These are phyloP conservation scores for Plebejus argus DNA, from an alignment of 2,888 invertebrate genomes.

Conservation along the genomic window DNA sequence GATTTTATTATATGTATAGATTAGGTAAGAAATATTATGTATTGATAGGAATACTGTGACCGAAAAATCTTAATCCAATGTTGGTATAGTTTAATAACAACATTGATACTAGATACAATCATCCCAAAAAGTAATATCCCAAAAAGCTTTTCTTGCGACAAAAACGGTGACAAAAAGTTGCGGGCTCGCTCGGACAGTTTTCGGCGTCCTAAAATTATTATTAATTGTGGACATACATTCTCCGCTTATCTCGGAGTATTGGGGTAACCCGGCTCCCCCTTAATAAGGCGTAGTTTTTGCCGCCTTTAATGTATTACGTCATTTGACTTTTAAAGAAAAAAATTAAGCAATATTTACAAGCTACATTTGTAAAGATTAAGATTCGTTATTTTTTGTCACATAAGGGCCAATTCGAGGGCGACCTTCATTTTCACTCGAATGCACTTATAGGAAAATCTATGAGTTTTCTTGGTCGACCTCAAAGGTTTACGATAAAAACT, in stretches of 20 bases:
- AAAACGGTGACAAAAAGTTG: constrained; percentile 51
- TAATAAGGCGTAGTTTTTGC: constrained; percentile 74
- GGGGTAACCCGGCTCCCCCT: constrained; percentile 59
- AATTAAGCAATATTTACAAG: constrained; percentile 31
- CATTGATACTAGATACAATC: neutral
- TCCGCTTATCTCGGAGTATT: constrained; percentile 69
- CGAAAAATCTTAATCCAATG: neutral
- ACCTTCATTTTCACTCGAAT: constrained; percentile 41
- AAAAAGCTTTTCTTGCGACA: constrained; percentile 52
- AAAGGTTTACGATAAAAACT: constrained; percentile 62
- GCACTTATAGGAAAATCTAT: constrained; percentile 46
- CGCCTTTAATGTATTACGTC: constrained; percentile 32
- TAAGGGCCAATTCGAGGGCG: constrained; percentile 6
- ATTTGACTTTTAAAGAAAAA: constrained; percentile 29
- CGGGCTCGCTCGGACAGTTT: constrained; percentile 52
- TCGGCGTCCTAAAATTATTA: constrained; percentile 72
- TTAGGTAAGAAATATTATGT: no score
- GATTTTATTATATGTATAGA: no score
- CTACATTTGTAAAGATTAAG: constrained; percentile 29
- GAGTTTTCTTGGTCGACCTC: constrained; percentile 53
- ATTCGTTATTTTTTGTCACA: neutral
- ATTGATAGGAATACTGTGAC: neutral
- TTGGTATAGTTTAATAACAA: neutral
- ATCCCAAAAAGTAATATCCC: constrained; percentile 57
- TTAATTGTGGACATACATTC: constrained; percentile 72